Evolutionary conservation across 23 tunicate genomes (phyloP), one percentile per base, ranked within the genome.

Genomic region (Phallusia fumigata): DNA sequence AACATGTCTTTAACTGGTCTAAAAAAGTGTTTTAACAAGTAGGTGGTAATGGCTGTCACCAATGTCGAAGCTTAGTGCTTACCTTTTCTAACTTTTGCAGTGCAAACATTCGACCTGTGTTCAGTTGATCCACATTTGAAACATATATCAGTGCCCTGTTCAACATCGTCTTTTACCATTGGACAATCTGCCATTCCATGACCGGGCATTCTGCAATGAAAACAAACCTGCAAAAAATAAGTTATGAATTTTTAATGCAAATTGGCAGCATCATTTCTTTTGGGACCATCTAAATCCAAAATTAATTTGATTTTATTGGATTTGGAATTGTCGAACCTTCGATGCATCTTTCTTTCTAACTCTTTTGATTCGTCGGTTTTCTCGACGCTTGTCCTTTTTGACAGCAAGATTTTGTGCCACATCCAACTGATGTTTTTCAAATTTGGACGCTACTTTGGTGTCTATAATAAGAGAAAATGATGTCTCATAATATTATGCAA

Each of bases 181-280:
- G 97, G 99, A 75, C 99, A 96, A 76, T 96, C 99, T 35, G 93
- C 99, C 92, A 96, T 91, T 31, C 97, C 97, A 88, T 96, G 99
- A 0, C 99, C 99, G 0, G 93, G 80, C 90, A 85, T 91, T 19
- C 99, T 90, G 58, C 99, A 96, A 69, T 96, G 96, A 85, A 96
- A 96, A 49, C 99, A 96, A 8, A 91, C 93, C 97, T 88, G 49
- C 47, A 32, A 52, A 31, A 30, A 53, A 45, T 5, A 49, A 74
- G 10, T 3, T 3, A 5, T 3, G 47, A 5, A 40, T 40, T 40
- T 40, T 40, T 40, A 40, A 40, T 40, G 47, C 47, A 40, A 40
- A 40, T 40, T 40, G 47, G 10, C 47, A 40, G 47, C 47, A 40
- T 40, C 10, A 5, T 40, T 5, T 40, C 8, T 10, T 3, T 40